These are phyloP conservation scores for Caenorhabditis zanzibari DNA, from an alignment of 2,888 invertebrate genomes.

Conservation along the genomic window DNA sequence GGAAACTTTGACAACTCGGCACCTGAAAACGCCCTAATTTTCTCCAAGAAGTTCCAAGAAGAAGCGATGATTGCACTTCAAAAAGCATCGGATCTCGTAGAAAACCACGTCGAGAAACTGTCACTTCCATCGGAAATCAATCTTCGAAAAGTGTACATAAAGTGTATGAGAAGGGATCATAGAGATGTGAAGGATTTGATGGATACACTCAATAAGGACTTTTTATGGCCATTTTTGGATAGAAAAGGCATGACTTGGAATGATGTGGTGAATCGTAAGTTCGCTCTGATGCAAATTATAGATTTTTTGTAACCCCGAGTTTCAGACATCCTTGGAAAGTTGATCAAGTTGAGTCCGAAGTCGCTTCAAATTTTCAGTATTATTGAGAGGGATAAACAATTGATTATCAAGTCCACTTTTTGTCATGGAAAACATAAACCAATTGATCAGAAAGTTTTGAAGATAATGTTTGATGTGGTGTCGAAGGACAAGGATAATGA, in stretches of 20 bases:
- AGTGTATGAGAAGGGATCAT: slow-evolving; percentile 12
- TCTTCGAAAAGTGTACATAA: neutral
- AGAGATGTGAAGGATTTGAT: slow-evolving; percentile 14
- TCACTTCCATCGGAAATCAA: slow-evolving; percentile 1
- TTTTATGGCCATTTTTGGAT: slow-evolving; percentile 1
- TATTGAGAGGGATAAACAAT: neutral
- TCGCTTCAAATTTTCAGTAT: neutral
- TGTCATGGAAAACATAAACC: slow-evolving; percentile 18
- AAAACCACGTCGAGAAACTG: neutral
- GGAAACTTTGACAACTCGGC: neutral
- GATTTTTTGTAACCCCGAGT: neutral
- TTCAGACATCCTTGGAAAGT: slow-evolving; percentile 14
- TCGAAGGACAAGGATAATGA: slow-evolving; percentile 5
- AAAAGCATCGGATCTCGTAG: neutral
- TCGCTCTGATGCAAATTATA: neutral
- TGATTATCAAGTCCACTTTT: neutral
- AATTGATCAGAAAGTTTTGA: neutral
- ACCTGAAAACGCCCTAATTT: too few relatives aligned
- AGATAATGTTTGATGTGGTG: neutral
- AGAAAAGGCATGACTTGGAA: neutral
- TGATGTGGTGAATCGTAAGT: neutral
- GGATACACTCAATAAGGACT: neutral
- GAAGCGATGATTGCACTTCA: neutral
- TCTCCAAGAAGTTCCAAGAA: neutral
- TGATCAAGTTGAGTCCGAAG: slow-evolving; percentile 1